Base-by-base conservation (phyloP, 2,113 vertebrate genomes). In the Bambusicola thoracicus region DNA sequence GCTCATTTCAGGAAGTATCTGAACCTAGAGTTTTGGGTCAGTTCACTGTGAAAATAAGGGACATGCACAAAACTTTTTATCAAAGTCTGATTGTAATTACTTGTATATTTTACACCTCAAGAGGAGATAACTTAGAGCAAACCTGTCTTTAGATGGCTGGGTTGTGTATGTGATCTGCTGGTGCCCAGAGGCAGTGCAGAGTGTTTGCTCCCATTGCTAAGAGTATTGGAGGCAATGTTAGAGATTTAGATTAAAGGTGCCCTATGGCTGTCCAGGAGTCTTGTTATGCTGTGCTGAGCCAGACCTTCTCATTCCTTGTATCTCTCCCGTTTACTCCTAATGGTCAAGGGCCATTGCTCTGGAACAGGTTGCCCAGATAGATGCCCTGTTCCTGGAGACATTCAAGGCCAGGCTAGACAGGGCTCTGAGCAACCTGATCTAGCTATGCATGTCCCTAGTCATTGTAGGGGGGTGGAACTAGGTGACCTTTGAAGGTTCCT, bases 131-230 rank as follows among this genome's bases (percentile, higher is more conserved):
- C 6, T 38, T 73, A 43, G 16, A 49, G 5, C 8, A 85, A 82
- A 32, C 5, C 4, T 73, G 7, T 49, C 19, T 82, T 87, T 85
- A 40, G 14, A 46, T 30, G 17, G 2, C n/a, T 68, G 36, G 22
- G 5, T 7, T 0, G 0, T 8, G 3, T 61, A 4, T 41, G 13
- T 65, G 29, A 38, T 2, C 2, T 13, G 4, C 21, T 55, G 22
- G n/a, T 34, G n/a, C 7, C 17, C 5, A 27, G 24, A 46, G 44
- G 15, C 24, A 49, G 22, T 17, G 21, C 24, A 46, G 25, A 44
- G 22, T 48, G 44, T 27, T 48, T 48, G 22, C n/a, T 68, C 44
- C 40, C 32, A 48, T 48, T 46, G 21, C 40, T 76, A 24, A 58
- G 30, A n/a, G 2, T 25, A 65, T 34, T 18, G 63, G 51, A 55